phyloP scores from a whole-genome alignment of 2,797 vertebrate genomes.

The Chloroceryle inda region DNA sequence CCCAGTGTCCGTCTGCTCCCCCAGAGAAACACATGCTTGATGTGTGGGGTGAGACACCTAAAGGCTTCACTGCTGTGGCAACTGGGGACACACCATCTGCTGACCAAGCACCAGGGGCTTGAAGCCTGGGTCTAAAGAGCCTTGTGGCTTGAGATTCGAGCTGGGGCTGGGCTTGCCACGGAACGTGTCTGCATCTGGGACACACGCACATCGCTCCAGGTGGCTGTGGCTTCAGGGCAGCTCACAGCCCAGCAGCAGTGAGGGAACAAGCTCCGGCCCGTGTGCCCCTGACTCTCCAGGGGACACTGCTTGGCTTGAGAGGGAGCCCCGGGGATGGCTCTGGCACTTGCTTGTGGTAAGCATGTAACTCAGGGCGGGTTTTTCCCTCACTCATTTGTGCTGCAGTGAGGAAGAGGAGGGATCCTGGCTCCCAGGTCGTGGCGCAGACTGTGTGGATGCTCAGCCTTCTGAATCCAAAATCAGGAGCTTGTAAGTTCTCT shows the following conservation, averaged over 20 bases:
- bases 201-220: rapidly evolving
- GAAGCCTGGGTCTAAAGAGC: not conserved
- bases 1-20: rapidly evolving
- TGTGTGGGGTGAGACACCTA: rapidly evolving
- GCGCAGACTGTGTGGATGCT: conserved; percentile 76
- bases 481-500: conserved; percentile 89
- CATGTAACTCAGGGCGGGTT: not conserved
- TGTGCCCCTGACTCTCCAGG: not conserved
- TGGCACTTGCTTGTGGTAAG: rapidly evolving
- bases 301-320: not conserved
- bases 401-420: conserved; percentile 88
- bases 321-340: not conserved
- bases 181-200: rapidly evolving
- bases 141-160: rapidly evolving
- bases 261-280: rapidly evolving
- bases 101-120: rapidly evolving
- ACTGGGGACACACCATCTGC: rapidly evolving
- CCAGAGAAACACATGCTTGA: rapidly evolving
- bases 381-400: not conserved
- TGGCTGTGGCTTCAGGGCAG: not conserved
- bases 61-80: not conserved
- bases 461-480: conserved; percentile 89
- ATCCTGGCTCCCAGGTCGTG: conserved; percentile 77
- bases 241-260: rapidly evolving
- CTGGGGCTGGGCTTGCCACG: not conserved